Conservation (phyloP, 2,113 vertebrate genomes). For the Smithornis capensis region DNA sequence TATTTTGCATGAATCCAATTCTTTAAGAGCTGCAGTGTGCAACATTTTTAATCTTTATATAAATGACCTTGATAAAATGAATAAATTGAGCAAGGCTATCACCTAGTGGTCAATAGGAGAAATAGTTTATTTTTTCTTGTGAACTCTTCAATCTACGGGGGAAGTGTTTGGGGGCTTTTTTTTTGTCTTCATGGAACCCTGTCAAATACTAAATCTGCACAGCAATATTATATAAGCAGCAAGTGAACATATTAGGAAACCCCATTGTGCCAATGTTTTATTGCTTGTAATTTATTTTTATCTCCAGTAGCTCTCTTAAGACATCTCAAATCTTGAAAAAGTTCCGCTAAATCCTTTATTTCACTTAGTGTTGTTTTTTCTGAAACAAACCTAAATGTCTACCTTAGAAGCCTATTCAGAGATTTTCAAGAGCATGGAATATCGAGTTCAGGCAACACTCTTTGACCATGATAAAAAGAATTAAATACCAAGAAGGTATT, state of each 20-base stretch:
- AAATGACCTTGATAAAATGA: constrained; percentile 62
- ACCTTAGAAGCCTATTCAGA: not conserved
- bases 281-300: not conserved
- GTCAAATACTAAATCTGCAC: not conserved
- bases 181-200: not conserved
- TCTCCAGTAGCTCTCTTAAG: not conserved
- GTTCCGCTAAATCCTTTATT: not conserved
- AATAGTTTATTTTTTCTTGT: not conserved
- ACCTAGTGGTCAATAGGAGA: constrained; percentile 55
- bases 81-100: constrained; percentile 69
- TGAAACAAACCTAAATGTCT: not conserved
- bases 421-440: not conserved
- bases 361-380: not conserved
- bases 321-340: not conserved
- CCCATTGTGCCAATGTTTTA: not conserved
- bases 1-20: constrained; percentile 6
- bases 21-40: not conserved
- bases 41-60: constrained; percentile 70
- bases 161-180: not conserved
- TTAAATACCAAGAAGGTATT: not conserved
- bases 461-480: not conserved
- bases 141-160: not conserved
- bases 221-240: not conserved
- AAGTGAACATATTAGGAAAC: not conserved
- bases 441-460: not conserved